Evolutionary conservation across 2,888 invertebrate species (phyloP), one percentile per base, ranked within the genome.

Genomic region (Tridacna gigas): DNA sequence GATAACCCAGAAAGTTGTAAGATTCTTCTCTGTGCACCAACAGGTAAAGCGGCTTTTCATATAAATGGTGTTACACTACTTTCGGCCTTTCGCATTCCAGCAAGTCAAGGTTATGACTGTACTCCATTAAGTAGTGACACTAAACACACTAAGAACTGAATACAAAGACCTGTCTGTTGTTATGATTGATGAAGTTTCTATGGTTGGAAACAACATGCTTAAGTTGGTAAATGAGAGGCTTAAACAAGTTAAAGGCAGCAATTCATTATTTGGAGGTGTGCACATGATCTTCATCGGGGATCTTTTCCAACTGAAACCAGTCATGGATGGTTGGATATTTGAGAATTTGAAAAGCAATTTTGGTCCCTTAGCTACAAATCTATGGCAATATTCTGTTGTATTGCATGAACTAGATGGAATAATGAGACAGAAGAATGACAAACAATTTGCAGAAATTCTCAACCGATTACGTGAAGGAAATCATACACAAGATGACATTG

Each of bases 161-260:
- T 84, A 73, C 63, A 56, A 28, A 20, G 25, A 77, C 12, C 26
- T 82, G 15, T 74, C 66, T 18, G 26, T 81, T 15, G 20, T 83
- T 15, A 79, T 89, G 7, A 89, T 84, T 76, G 87, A 87, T 83
- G 87, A 87, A 76, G 47, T 12, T 82, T 86, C 83, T 37, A 88
- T 88, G 88, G 88, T 86, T 61, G 86, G 88, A 4, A 81, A 77
- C 47, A 45, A 60, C 26, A 78, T 86, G 83, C 82, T 88, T n/a
- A 65, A 65, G 45, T 81, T 67, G 45, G 47, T 88, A 22, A 48
- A 83, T 61, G 56, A 77, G 28, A 63, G 88, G 60, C 67, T 88
- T 13, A 67, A 83, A 51, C 67, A 87, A 63, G 60, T 87, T 3
- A 83, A 48, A 56, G 82, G 78, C 4, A 56, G 12, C n/a, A 22